Evolutionary conservation across 2,113 vertebrate genomes (phyloP).

Genomic region (Muscicapa adusta): DNA sequence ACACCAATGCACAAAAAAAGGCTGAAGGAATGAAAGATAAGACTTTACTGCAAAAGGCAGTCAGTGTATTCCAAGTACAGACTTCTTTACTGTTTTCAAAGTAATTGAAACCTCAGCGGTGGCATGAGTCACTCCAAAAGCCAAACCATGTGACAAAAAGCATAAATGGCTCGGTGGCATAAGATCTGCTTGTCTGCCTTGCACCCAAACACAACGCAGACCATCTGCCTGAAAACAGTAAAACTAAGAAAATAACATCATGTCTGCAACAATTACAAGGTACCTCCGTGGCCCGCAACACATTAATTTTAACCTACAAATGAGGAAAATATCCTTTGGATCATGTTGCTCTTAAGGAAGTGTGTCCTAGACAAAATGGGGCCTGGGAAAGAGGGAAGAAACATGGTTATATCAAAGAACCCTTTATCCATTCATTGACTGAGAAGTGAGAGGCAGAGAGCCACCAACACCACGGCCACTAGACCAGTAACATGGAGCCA

Average conservation of each 20-base stretch:
- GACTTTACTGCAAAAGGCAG: not conserved
- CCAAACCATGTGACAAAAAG: not conserved
- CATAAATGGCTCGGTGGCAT: not conserved
- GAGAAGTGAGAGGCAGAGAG: not conserved
- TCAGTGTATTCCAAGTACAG: not conserved
- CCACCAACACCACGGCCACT: accelerated
- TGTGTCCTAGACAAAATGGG: accelerated
- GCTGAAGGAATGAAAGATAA: not conserved
- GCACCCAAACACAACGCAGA: not conserved
- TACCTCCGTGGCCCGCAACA: not conserved
- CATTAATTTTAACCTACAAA: not conserved
- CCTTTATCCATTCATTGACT: not conserved
- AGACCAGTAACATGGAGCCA: not conserved
- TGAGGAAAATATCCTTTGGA: not conserved
- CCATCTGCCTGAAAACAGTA: not conserved
- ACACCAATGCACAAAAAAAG: not conserved
- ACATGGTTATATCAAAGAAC: not conserved
- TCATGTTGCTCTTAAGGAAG: not conserved
- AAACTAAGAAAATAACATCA: not conserved
- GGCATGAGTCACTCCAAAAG: not conserved
- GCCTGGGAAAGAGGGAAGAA: not conserved
- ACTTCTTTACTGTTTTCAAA: not conserved
- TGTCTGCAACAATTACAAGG: not conserved
- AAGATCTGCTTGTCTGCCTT: not conserved
- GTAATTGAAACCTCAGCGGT: not conserved